These are phyloP conservation scores for Pseudochromis fuscus DNA, from an alignment of 2,797 vertebrate genomes.

Conservation along the genomic window DNA sequence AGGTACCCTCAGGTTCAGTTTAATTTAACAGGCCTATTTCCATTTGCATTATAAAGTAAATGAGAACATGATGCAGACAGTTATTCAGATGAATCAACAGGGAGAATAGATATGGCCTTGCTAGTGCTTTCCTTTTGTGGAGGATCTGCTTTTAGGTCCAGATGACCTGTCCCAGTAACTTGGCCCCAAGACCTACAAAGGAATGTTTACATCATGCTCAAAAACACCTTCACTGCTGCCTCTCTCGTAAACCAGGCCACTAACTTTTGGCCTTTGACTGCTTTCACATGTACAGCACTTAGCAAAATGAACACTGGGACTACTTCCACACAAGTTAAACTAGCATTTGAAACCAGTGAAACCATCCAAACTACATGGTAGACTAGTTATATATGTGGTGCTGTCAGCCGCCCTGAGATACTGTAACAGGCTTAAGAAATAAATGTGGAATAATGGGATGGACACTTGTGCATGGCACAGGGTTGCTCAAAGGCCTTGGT, in stretches of 20 bases:
- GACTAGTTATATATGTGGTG: conserved; percentile 7
- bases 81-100: neutral
- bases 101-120: neutral
- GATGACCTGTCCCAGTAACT: conserved; percentile 5
- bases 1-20: neutral
- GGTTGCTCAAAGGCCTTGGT: conserved; percentile 45
- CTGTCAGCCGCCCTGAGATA: neutral
- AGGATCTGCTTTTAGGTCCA: conserved; percentile 20
- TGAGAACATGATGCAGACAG: neutral
- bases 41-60: neutral
- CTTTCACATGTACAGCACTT: neutral
- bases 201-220: conserved; percentile 22
- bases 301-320: no score
- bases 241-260: neutral
- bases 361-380: neutral
- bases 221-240: neutral
- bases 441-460: conserved; percentile 24
- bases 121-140: neutral
- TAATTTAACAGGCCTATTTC: neutral
- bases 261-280: neutral
- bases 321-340: no score
- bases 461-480: conserved; percentile 18
- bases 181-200: conserved; percentile 8
- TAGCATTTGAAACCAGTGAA: no score
- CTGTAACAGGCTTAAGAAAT: neutral